A percentile compares a stretch with the other conserved stretches of the same genome.
Conservation (phyloP, 2,113 vertebrate species). For the Lathamus discolor region DNA sequence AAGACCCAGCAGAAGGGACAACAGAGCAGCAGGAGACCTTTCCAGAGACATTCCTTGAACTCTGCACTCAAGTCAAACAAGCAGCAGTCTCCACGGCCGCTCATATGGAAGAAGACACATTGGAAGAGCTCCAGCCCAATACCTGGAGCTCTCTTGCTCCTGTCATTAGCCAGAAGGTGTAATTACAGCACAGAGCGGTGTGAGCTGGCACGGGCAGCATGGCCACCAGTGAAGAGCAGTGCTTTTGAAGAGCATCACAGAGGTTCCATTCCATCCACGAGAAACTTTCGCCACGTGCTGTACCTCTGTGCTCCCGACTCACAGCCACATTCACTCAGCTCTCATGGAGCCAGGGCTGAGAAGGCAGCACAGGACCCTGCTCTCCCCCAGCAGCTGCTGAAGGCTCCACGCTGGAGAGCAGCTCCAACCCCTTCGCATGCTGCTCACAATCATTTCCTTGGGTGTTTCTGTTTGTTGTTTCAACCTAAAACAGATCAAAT, state of each 20-base stretch:
- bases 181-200: background rate
- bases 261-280: background rate
- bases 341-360: background rate
- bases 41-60: background rate
- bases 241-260: background rate
- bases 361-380: background rate
- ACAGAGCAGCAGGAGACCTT: background rate
- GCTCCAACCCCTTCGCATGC: background rate
- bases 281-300: background rate
- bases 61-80: background rate
- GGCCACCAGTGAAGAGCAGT: accelerated
- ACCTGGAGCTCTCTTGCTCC: background rate
- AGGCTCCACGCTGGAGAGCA: background rate
- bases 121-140: background rate
- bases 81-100: background rate
- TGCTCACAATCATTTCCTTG: background rate
- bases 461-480: background rate
- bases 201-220: background rate
- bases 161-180: background rate
- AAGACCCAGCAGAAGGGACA: background rate
- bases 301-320: background rate
- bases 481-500: background rate
- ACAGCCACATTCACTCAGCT: background rate
- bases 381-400: background rate
- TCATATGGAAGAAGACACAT: background rate